Evolutionary conservation across 2,113 vertebrate species (phyloP).

Genomic region (Dendrocopos noguchii): DNA sequence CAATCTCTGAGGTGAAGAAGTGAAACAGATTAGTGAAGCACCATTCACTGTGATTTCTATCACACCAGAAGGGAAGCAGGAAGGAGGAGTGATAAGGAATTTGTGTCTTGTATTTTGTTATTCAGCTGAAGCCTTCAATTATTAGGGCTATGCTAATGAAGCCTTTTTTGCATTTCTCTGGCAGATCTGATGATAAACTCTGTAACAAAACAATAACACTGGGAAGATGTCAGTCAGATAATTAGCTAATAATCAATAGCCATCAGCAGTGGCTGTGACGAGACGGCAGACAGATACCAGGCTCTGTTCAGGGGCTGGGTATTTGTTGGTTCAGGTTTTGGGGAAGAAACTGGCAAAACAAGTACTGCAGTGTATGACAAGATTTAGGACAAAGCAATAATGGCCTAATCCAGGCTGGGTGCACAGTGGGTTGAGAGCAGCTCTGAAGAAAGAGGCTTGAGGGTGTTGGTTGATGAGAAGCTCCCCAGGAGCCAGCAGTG

Average conservation of each 20-base stretch:
- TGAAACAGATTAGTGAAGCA: neutral
- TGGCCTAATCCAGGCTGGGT: neutral
- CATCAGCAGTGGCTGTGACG: neutral
- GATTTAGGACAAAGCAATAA: neutral
- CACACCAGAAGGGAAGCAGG: neutral
- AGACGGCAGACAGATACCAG: neutral
- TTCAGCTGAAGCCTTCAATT: neutral
- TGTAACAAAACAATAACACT: neutral
- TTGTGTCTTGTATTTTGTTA: neutral
- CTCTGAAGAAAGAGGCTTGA: too few relatives aligned
- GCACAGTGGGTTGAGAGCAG: too few relatives aligned
- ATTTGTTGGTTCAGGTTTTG: neutral
- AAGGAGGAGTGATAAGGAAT: neutral
- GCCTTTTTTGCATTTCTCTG: neutral
- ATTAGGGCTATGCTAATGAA: conserved; percentile 4
- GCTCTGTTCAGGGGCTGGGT: neutral
- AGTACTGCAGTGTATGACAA: neutral
- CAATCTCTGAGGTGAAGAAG: neutral
- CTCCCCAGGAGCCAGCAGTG: too few relatives aligned
- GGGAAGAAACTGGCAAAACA: neutral
- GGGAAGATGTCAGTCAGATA: neutral
- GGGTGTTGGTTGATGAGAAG: too few relatives aligned
- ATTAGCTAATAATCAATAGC: conserved; percentile 29
- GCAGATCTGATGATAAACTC: conserved; percentile 13
- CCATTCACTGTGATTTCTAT: neutral